phyloP scores from a whole-genome alignment of 2,113 vertebrate species.

The Trochalopteron elliotii region DNA sequence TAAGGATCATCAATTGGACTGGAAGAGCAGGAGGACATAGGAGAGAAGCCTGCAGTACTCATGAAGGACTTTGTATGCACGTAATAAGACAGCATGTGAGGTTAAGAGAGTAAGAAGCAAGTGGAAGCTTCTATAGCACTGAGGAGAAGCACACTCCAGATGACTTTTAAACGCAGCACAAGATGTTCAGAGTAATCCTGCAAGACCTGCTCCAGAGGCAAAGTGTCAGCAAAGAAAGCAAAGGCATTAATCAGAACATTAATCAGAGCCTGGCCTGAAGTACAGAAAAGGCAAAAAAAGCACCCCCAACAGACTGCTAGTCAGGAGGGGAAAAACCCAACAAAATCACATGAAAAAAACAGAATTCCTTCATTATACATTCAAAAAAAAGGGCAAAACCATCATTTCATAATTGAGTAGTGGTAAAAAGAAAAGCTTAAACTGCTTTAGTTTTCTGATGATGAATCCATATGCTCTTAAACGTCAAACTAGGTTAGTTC shows the following conservation, averaged over 20 bases:
- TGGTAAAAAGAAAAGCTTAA: neutral
- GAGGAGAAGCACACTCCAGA: neutral
- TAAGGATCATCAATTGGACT: neutral
- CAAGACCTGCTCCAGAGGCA: neutral
- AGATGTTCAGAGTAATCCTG: neutral
- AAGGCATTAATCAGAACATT: neutral
- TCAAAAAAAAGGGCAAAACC: rapidly evolving
- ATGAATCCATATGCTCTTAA: neutral
- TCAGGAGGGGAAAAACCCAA: neutral
- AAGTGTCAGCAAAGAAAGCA: neutral
- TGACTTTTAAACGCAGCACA: neutral
- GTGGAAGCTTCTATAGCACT: neutral
- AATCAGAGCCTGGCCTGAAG: neutral
- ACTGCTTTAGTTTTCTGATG: neutral
- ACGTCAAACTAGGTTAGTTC: neutral
- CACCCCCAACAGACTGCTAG: rapidly evolving
- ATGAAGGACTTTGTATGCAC: rapidly evolving
- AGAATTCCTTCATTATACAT: neutral
- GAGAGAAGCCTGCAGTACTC: neutral
- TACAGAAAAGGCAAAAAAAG: neutral
- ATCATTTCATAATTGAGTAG: neutral
- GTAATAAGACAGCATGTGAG: neutral
- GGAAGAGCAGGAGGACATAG: neutral
- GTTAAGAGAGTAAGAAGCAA: neutral
- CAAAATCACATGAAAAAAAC: rapidly evolving